Evolutionary conservation across 2,797 vertebrate species (phyloP), one percentile per base, ranked within the genome.

Genomic region (Scarus forsteni): DNA sequence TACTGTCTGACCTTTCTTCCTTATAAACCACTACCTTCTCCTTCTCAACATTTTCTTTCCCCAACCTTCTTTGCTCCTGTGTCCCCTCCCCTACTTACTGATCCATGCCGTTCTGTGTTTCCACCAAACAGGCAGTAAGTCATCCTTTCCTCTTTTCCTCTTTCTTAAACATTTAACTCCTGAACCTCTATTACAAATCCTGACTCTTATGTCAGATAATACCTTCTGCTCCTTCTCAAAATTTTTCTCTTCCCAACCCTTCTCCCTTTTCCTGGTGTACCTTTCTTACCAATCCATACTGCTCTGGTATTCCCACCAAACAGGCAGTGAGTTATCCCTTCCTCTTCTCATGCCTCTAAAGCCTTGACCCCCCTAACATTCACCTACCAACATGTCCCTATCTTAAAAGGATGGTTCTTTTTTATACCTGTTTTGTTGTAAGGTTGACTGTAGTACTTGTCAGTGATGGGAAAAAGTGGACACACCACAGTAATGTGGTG

Each of bases 41-140:
- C 74, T 80, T 80, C 66, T 85, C 54, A 79, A 73, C 72, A 77
- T 81, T 53, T 76, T 69, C 69, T 82, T 70, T 77, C 76, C 72
- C 76, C 74, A 53, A 77, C 80, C 60, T 83, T 61, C 77, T 74
- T 75, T 65, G 60, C 40, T 83, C 73, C 77, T 45, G 3, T 70
- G 69, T 66, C 71, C 77, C 71, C 38, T 4, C 51, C 51, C 61
- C 53, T 75, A 16, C 79, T 75, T 63, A 51, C 75, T 66, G 48
- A 74, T 49, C 78, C 76, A 73, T 70, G 85, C 67, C 70, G 66
- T 71, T 81, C 85, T 88, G 87, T 87, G 73, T 83, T 84, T 59
- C 80, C 84, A 79, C 85, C 61, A 63, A 40, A 46, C 70, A 78
- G 88, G 83, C 85, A 82, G 88, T 89, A 87, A 90, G 90, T 91